phyloP scores from a whole-genome alignment of 2,888 invertebrate genomes.

The Embidobia sp. region DNA sequence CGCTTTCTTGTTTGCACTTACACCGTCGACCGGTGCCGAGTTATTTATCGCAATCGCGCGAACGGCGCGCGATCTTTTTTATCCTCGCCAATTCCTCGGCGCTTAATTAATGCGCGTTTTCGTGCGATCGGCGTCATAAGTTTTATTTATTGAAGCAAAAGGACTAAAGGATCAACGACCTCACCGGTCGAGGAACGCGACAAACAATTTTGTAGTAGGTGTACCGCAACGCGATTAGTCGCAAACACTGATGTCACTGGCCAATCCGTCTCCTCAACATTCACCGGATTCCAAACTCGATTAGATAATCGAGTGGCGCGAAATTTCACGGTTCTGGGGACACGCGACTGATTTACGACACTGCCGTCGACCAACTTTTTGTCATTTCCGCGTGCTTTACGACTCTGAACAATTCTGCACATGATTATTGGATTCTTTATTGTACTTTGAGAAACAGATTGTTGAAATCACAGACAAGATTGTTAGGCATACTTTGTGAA shows the following conservation, averaged over 20 bases:
- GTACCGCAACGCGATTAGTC: constrained; percentile 20
- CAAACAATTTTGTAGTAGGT: constrained; percentile 30
- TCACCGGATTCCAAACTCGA: not conserved
- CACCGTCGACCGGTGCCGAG: not conserved
- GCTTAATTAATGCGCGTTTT: constrained; percentile 45
- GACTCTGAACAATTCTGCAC: too few relatives aligned
- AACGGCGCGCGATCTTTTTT: constrained; percentile 13
- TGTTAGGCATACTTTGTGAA: too few relatives aligned
- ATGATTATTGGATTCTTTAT: too few relatives aligned
- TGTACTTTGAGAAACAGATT: too few relatives aligned
- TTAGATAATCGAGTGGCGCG: too few relatives aligned
- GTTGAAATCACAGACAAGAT: too few relatives aligned
- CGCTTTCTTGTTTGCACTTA: constrained; percentile 25
- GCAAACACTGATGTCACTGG: constrained; percentile 39
- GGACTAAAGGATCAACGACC: constrained; percentile 49
- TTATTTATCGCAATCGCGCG: constrained; percentile 27
- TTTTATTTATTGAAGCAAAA: constrained; percentile 54
- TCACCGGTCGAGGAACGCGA: constrained; percentile 2
- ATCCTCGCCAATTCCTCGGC: not conserved
- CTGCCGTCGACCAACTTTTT: too few relatives aligned
- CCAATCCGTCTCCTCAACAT: not conserved
- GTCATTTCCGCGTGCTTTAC: too few relatives aligned
- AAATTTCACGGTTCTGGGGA: too few relatives aligned
- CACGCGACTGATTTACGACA: too few relatives aligned
- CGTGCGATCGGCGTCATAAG: constrained; percentile 39